Percentiles rank a stretch among this genome's conserved stretches.
These are phyloP conservation scores for Camelus dromedarius DNA, from an alignment of 2,113 vertebrate genomes.

Conservation along the genomic window DNA sequence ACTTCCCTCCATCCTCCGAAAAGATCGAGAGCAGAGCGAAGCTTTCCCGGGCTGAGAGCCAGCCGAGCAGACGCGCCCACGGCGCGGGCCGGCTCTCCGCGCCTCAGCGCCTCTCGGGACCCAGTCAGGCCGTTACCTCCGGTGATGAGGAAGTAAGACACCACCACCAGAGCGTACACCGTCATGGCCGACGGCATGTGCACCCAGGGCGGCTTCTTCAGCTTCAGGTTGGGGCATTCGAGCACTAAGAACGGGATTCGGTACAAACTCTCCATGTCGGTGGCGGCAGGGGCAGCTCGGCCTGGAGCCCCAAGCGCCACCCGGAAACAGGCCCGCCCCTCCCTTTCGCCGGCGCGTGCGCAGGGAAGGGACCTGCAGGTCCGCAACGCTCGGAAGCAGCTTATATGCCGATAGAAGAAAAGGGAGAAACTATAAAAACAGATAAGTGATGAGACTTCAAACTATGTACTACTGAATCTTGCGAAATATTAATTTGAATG, in stretches of 20 bases:
- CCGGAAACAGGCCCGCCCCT: constrained; percentile 35
- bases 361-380: accelerated
- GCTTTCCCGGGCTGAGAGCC: background rate
- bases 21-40: background rate
- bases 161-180: constrained; percentile 97
- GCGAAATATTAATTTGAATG: accelerated
- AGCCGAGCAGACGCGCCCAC: background rate
- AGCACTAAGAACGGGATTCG: constrained; percentile 95
- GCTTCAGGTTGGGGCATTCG: constrained; percentile 97
- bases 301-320: background rate
- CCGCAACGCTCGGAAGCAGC: background rate
- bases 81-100: background rate
- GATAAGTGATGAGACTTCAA: accelerated
- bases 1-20: background rate
- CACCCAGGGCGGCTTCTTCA: constrained; percentile 97
- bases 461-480: accelerated
- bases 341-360: background rate
- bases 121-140: constrained; percentile 90
- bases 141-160: constrained; percentile 99
- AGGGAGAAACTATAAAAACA: accelerated
- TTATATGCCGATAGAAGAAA: accelerated
- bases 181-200: constrained; percentile 99
- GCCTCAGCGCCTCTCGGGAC: background rate
- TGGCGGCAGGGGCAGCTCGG: accelerated
- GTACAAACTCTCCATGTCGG: constrained; percentile 94